Evolutionary conservation across 2,888 invertebrate species (phyloP).

Genomic region (Ophion obscuratus): DNA sequence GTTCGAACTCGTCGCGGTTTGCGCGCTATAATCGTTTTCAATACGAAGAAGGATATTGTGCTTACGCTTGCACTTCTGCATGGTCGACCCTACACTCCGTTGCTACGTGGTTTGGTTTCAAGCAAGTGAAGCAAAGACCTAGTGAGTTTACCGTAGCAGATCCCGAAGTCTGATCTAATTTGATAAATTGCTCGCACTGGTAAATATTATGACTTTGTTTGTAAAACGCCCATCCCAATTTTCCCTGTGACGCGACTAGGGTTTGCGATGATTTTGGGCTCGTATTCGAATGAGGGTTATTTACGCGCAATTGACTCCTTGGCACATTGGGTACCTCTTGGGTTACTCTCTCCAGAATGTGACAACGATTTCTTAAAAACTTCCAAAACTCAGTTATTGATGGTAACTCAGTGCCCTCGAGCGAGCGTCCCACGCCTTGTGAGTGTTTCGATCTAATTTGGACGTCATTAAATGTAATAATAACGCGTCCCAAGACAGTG

Average conservation of each 20-base stretch:
- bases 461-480: conserved; percentile 29
- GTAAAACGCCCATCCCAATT: conserved; percentile 30
- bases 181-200: conserved; percentile 49
- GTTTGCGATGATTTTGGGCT: conserved; percentile 10
- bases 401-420: no score
- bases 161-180: conserved; percentile 26
- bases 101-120: conserved; percentile 34
- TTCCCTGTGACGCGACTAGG: neutral
- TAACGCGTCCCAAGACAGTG: conserved; percentile 32
- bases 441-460: conserved; percentile 43
- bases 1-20: neutral
- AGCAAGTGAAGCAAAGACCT: conserved; percentile 53
- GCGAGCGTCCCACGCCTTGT: conserved; percentile 21
- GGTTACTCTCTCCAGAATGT: neutral
- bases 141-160: conserved; percentile 32
- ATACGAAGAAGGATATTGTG: conserved; percentile 53
- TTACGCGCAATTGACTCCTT: neutral
- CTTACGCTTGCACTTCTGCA: conserved; percentile 40
- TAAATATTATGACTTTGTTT: conserved; percentile 13
- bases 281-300: neutral
- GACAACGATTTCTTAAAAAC: conserved; percentile 17
- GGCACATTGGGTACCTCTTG: neutral
- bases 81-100: conserved; percentile 25
- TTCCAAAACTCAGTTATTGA: neutral
- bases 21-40: neutral